Percentiles rank a stretch among this genome's conserved stretches.
Evolutionary conservation across 2,888 invertebrate genomes (phyloP).

Genomic region (Helobdella robusta): DNA sequence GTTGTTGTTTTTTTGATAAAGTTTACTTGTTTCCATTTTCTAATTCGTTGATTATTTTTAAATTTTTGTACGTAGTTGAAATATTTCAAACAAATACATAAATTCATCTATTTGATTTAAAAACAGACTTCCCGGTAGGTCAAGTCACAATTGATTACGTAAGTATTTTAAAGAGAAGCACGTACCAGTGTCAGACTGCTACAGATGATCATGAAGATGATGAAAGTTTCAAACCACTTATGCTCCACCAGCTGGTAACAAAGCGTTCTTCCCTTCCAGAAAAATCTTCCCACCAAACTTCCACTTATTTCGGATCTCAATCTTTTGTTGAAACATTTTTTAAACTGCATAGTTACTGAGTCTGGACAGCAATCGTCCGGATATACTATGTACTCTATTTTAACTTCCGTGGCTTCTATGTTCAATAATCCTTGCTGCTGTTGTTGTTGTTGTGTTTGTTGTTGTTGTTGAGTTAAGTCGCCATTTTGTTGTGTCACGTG

Average conservation of each 20-base stretch:
- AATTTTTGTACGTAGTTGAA: background rate
- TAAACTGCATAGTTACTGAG: slow-evolving; percentile 9
- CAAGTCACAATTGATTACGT: no score
- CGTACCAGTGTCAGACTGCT: slow-evolving; percentile 92
- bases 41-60: background rate
- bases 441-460: background rate
- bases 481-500: no score
- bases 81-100: background rate
- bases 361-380: slow-evolving; percentile 72
- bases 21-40: background rate
- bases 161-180: slow-evolving; percentile 20
- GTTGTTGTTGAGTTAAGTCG: background rate
- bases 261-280: slow-evolving; percentile 82
- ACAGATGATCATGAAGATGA: slow-evolving; percentile 93
- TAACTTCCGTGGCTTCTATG: slow-evolving; percentile 65
- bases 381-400: slow-evolving; percentile 64
- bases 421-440: background rate
- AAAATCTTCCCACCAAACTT: slow-evolving; percentile 85
- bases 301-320: slow-evolving; percentile 52
- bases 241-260: slow-evolving; percentile 92
- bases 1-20: background rate
- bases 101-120: no score
- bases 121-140: no score
- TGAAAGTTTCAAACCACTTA: slow-evolving; percentile 97
- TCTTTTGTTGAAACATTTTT: slow-evolving; percentile 33